Conservation (phyloP, 2,888 invertebrate genomes). For the Andrena flavipes region DNA sequence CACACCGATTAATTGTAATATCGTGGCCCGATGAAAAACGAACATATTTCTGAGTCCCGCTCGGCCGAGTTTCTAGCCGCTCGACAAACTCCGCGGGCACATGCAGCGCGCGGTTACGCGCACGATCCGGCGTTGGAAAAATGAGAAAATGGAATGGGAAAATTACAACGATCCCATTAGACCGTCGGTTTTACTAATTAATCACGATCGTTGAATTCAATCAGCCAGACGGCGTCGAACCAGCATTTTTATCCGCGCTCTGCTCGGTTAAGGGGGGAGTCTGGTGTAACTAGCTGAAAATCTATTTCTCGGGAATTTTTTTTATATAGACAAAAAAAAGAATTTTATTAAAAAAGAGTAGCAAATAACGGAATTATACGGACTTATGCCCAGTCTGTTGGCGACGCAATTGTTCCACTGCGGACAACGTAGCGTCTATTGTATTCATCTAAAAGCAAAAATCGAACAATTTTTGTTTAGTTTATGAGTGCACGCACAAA, state of each 20-base stretch:
- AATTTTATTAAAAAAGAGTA: too few species aligned
- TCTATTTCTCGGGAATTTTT: too few species aligned
- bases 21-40: not conserved
- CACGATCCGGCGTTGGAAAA: not conserved
- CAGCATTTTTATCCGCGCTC: slow-evolving; percentile 8
- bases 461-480: too few species aligned
- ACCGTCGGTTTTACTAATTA: slow-evolving; percentile 21
- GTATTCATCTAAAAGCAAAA: too few species aligned
- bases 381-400: too few species aligned
- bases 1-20: slow-evolving; percentile 21
- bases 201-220: slow-evolving; percentile 31
- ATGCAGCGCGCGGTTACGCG: not conserved
- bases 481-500: too few species aligned
- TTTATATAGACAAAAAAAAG: too few species aligned
- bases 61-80: not conserved
- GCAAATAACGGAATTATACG: too few species aligned
- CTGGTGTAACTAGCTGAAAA: too few species aligned
- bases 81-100: not conserved
- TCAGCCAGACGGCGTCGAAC: not conserved
- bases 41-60: not conserved
- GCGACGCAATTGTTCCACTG: too few species aligned
- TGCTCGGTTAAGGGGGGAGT: slow-evolving; percentile 5
- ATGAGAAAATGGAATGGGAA: not conserved
- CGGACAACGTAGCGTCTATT: too few species aligned
- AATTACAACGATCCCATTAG: slow-evolving; percentile 11